Evolutionary conservation across 2,113 vertebrate genomes (phyloP).

Genomic region (Albula goreensis): DNA sequence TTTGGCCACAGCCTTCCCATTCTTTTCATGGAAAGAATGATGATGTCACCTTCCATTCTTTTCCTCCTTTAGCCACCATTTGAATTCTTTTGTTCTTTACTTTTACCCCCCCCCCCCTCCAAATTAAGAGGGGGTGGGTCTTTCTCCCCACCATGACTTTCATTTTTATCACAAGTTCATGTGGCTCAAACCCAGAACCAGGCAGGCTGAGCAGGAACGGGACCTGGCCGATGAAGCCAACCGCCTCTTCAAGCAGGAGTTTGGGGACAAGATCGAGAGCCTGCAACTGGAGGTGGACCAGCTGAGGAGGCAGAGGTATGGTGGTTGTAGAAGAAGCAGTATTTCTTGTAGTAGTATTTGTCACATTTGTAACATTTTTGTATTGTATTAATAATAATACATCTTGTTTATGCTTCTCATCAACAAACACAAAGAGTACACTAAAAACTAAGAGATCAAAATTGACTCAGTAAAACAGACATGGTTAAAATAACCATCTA

Average conservation of each 20-base stretch:
- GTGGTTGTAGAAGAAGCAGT: not conserved
- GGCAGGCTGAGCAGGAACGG: slow-evolving; percentile 81
- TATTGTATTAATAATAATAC: not conserved
- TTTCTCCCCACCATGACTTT: slow-evolving; percentile 76
- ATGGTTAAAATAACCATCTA: no score
- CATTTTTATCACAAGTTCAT: slow-evolving; percentile 88
- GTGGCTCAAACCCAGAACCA: slow-evolving; percentile 92
- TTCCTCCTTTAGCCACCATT: slow-evolving; percentile 35
- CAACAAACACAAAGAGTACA: no score
- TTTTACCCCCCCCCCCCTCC: slow-evolving; percentile 47
- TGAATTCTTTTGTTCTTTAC: slow-evolving; percentile 30
- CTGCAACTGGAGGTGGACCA: slow-evolving; percentile 88
- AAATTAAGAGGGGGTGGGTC: slow-evolving; percentile 51
- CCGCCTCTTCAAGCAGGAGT: slow-evolving; percentile 95
- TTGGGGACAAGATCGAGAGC: slow-evolving; percentile 96
- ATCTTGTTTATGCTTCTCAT: not conserved
- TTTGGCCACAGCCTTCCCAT: slow-evolving; percentile 39
- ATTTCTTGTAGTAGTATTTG: not conserved
- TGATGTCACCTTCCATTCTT: slow-evolving; percentile 15
- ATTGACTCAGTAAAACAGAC: not conserved
- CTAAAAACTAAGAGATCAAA: not conserved
- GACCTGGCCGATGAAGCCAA: slow-evolving; percentile 86
- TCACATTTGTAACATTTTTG: not conserved
- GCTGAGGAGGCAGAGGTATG: slow-evolving; percentile 83
- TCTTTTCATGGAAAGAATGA: slow-evolving; percentile 12